Percentiles rank a stretch among this genome's conserved stretches.
Conservation (phyloP, 2,113 vertebrate species). For the Odobenus rosmarus region DNA sequence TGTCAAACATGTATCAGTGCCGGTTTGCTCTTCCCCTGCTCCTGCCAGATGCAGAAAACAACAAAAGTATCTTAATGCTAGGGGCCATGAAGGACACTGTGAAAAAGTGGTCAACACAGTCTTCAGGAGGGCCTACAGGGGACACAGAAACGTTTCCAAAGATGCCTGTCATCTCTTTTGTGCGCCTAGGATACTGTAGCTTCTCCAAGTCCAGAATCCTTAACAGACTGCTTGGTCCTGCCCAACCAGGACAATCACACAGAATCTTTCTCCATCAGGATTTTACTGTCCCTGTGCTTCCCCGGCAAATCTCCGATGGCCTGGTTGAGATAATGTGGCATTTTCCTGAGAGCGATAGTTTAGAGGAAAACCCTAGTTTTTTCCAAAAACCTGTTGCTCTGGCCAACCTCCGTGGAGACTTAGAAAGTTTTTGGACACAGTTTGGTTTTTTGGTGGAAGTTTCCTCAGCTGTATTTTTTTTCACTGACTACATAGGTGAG, state of each 20-base stretch:
- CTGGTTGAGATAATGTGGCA: slow-evolving; percentile 89
- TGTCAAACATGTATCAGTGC: slow-evolving; percentile 86
- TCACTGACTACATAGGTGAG: slow-evolving; percentile 82
- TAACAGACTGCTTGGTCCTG: slow-evolving; percentile 85
- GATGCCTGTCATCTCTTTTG: slow-evolving; percentile 88
- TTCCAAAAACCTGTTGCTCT: slow-evolving; percentile 85
- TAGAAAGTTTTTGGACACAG: slow-evolving; percentile 77
- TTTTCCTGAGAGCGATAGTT: slow-evolving; percentile 73
- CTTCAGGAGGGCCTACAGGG: background rate
- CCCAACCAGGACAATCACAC: slow-evolving; percentile 72
- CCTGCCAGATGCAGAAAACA: slow-evolving; percentile 84
- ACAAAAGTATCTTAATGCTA: slow-evolving; percentile 83
- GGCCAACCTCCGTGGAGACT: slow-evolving; percentile 86
- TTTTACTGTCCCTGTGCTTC: slow-evolving; percentile 78
- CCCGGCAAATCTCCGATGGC: slow-evolving; percentile 86
- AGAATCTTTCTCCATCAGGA: slow-evolving; percentile 86
- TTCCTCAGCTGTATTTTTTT: slow-evolving; percentile 87
- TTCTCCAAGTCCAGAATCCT: slow-evolving; percentile 89
- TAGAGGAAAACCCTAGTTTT: slow-evolving; percentile 54
- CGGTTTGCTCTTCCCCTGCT: slow-evolving; percentile 90
- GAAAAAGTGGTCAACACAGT: slow-evolving; percentile 71
- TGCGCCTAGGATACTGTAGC: slow-evolving; percentile 85
- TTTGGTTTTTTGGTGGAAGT: slow-evolving; percentile 84
- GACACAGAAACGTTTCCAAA: slow-evolving; percentile 76
- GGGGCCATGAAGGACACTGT: slow-evolving; percentile 84